Evolutionary conservation across 2,888 invertebrate species (phyloP).

Genomic region (Callyntrura sp.): DNA sequence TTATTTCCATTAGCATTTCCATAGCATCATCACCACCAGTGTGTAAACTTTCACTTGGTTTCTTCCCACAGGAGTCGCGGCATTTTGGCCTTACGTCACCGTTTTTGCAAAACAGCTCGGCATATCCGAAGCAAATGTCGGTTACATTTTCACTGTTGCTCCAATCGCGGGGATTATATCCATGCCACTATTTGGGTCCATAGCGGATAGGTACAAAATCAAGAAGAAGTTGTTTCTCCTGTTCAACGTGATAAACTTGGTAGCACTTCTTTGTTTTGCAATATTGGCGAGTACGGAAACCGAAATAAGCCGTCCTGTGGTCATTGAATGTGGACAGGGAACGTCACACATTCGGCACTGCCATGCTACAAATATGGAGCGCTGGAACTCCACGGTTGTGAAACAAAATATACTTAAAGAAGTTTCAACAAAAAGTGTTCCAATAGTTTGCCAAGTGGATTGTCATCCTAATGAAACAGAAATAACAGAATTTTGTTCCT

Average conservation of each 20-base stretch:
- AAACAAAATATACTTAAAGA: constrained; percentile 9
- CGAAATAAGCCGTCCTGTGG: constrained; percentile 86
- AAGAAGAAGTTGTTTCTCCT: constrained; percentile 92
- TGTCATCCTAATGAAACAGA: constrained; percentile 26
- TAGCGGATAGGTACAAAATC: constrained; percentile 91
- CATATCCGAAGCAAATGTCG: constrained; percentile 91
- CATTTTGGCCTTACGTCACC: constrained; percentile 91
- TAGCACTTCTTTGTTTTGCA: constrained; percentile 90
- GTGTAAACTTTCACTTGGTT: constrained; percentile 36
- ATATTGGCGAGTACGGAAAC: constrained; percentile 88
- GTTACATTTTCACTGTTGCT: constrained; percentile 89
- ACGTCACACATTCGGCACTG: constrained; percentile 67
- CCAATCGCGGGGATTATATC: constrained; percentile 92
- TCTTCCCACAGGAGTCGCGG: constrained; percentile 90
- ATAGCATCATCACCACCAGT: too few species aligned
- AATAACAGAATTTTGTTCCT: constrained; percentile 7
- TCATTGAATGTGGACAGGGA: constrained; percentile 82
- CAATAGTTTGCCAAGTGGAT: constrained; percentile 53
- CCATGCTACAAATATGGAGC: neutral
- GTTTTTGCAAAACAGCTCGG: constrained; percentile 92
- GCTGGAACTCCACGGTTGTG: constrained; percentile 48
- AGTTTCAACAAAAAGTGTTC: constrained; percentile 15
- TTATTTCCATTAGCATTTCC: neutral
- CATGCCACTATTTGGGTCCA: constrained; percentile 92
- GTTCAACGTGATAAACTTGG: constrained; percentile 90